Percentiles rank a stretch among this genome's conserved stretches.
Conservation (phyloP, 2,797 vertebrate genomes). For the Epinephelus awoara region DNA sequence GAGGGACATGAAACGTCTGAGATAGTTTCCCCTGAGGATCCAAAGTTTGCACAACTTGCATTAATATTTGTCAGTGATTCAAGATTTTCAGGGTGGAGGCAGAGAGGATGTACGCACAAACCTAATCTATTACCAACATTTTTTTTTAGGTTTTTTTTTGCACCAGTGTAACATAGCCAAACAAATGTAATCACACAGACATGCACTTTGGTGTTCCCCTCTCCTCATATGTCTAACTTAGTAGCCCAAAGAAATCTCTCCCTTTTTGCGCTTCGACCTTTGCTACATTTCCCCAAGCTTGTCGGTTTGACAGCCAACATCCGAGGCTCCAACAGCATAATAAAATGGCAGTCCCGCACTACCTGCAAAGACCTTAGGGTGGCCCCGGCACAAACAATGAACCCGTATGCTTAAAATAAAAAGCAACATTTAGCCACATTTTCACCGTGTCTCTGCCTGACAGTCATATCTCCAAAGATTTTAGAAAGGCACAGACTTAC, state of each 20-base stretch:
- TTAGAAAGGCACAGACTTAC: slow-evolving; percentile 34
- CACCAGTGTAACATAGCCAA: slow-evolving; percentile 40
- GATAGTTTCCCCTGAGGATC: slow-evolving; percentile 72
- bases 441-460: slow-evolving; percentile 42
- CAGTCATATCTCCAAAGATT: slow-evolving; percentile 54
- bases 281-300: slow-evolving; percentile 67
- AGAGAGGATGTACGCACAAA: slow-evolving; percentile 51
- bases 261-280: slow-evolving; percentile 54
- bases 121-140: slow-evolving; percentile 52
- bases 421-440: slow-evolving; percentile 51
- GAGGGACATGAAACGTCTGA: slow-evolving; percentile 73
- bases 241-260: slow-evolving; percentile 51
- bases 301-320: slow-evolving; percentile 64
- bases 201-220: slow-evolving; percentile 34
- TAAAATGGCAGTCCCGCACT: slow-evolving; percentile 27
- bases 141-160: slow-evolving; percentile 10
- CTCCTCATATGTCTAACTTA: slow-evolving; percentile 59
- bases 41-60: slow-evolving; percentile 82
- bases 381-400: slow-evolving; percentile 26
- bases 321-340: slow-evolving; percentile 42
- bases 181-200: slow-evolving; percentile 44
- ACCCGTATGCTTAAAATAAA: slow-evolving; percentile 8
- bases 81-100: slow-evolving; percentile 51
- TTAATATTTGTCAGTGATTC: slow-evolving; percentile 83
- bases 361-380: slow-evolving; percentile 42